Evolutionary conservation across 2,113 vertebrate species (phyloP), one percentile per base, ranked within the genome.

Genomic region (Clupea harengus): DNA sequence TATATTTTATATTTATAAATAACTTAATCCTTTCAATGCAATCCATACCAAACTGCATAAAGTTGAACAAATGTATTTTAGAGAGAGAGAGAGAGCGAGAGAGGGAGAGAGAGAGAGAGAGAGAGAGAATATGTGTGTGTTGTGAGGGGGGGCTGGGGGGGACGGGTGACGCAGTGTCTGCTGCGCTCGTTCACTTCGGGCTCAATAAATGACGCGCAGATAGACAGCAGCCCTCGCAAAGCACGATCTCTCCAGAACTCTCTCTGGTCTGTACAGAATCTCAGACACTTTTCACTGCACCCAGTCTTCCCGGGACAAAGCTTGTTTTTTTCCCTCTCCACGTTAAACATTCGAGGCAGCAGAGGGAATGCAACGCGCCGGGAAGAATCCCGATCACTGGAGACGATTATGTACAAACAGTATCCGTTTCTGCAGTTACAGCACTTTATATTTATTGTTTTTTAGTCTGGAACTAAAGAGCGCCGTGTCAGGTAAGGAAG

Each of bases 401-500:
- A 89, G 89, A 81, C 86, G 87, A 89, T 80, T 90, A 88, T 93
- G 95, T 92, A 93, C 83, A 81, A 90, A 85, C 22, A 83, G 91
- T 82, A 88, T 88, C 85, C 88, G 89, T 88, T 9, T 93, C 83
- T 93, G 90, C 93, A 93, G 84, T 94, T 95, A 94, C 72, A 78
- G 72, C 94, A 95, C 94, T 95, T 95, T 96, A 93, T 95, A 94
- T 95, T 94, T 96, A 94, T 94, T 93, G 86, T 44, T 95, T 85
- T 90, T 94, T 39, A 91, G 92, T 89, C 87, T 95, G 94, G 93
- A 93, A 88, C 89, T 92, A 90, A 92, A 89, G 89, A 88, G 88
- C 85, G 89, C 91, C 88, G 86, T 78, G 15, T 75, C 94, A 87
- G 95, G 95, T 95, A 92, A 92, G 89, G 89, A 82, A 57, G 17